These are phyloP conservation scores for Brachionus angularis DNA, from an alignment of 1,140 invertebrate genomes.

Conservation along the genomic window DNA sequence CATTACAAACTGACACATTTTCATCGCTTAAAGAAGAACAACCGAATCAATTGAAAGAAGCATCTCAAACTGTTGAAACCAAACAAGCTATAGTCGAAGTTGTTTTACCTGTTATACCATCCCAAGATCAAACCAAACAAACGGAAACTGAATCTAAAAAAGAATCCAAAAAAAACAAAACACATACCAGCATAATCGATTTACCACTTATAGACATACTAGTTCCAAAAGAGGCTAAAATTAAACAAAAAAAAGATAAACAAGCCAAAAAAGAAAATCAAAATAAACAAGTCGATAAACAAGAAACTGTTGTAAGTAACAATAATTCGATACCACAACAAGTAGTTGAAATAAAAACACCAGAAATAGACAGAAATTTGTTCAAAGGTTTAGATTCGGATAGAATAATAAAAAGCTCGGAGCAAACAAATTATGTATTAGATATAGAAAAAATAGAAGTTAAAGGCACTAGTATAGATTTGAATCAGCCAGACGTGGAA, in stretches of 20 bases:
- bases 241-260: background rate
- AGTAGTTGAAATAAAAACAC: background rate
- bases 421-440: too few relatives aligned
- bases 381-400: too few relatives aligned
- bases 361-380: too few relatives aligned
- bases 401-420: too few relatives aligned
- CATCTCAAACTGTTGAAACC: background rate
- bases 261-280: background rate
- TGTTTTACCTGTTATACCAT: background rate
- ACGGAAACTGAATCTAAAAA: background rate
- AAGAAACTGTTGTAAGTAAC: too few relatives aligned
- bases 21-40: background rate
- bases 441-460: background rate
- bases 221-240: slow-evolving; percentile 37
- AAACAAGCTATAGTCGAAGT: slow-evolving; percentile 21
- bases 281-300: background rate
- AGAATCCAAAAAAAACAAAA: slow-evolving; percentile 12
- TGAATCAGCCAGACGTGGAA: slow-evolving; percentile 25
- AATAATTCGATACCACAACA: background rate
- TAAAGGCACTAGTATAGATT: slow-evolving; percentile 13
- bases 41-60: background rate
- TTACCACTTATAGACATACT: slow-evolving; percentile 33
- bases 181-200: slow-evolving; percentile 22
- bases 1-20: too few relatives aligned
- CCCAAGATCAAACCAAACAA: background rate